A percentile compares a stretch with the other conserved stretches of the same genome.
Conservation (phyloP, 2,113 vertebrate species). For the Corapipo altera region DNA sequence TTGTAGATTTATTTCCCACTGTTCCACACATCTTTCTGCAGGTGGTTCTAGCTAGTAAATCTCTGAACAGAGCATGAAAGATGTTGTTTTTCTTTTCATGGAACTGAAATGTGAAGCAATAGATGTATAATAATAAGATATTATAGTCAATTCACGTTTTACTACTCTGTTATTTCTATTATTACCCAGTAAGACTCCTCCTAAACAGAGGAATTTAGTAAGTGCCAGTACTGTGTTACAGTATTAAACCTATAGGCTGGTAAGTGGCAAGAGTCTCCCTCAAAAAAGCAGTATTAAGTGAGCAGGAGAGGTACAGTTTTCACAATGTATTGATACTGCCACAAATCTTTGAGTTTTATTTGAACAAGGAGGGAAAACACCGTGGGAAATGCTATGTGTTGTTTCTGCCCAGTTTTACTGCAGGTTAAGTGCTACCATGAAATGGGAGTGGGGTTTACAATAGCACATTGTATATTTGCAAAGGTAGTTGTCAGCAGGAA, state of each 20-base stretch:
- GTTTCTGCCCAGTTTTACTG: background rate
- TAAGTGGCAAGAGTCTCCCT: background rate
- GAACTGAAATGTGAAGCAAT: background rate
- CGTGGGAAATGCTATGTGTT: background rate
- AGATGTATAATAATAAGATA: background rate
- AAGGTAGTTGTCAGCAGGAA: background rate
- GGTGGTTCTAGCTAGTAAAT: background rate
- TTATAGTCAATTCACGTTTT: background rate
- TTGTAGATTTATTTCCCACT: background rate
- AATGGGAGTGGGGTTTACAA: background rate
- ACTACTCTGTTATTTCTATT: background rate
- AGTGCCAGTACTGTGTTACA: background rate
- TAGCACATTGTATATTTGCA: too few species aligned
- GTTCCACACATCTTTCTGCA: background rate
- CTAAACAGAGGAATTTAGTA: background rate
- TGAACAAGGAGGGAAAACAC: background rate
- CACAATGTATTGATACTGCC: background rate
- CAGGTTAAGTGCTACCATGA: background rate
- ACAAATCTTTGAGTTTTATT: background rate
- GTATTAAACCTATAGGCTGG: background rate
- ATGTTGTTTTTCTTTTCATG: background rate
- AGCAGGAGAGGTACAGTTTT: background rate
- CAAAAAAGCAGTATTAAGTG: background rate
- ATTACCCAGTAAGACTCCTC: background rate
- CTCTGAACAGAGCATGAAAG: background rate